Evolutionary conservation across 2,888 invertebrate species (phyloP).

Genomic region (Caenorhabditis afra): DNA sequence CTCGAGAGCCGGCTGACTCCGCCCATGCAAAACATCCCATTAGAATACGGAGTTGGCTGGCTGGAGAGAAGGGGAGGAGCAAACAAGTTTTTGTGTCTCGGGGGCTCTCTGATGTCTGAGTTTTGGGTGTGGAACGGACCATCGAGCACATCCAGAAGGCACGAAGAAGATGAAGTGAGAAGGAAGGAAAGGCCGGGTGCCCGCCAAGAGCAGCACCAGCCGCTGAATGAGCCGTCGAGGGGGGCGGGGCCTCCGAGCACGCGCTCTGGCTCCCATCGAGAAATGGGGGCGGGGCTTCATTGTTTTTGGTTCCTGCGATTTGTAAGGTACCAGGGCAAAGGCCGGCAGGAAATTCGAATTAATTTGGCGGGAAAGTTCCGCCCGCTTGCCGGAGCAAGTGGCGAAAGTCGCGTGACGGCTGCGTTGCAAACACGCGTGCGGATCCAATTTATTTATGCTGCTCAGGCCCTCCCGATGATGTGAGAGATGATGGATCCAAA

Average conservation of each 20-base stretch:
- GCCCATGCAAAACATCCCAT: constrained; percentile 41
- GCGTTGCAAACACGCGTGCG: constrained; percentile 11
- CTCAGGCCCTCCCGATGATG: neutral
- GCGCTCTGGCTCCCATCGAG: constrained; percentile 13
- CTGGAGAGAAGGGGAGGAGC: constrained; percentile 10
- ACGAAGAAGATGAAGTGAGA: constrained; percentile 10
- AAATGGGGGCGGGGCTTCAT: constrained; percentile 21
- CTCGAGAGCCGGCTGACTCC: constrained; percentile 23
- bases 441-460: constrained; percentile 35
- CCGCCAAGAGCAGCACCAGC: constrained; percentile 5
- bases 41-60: constrained; percentile 22
- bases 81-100: constrained; percentile 42
- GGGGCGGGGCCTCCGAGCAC: constrained; percentile 33
- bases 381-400: no score
- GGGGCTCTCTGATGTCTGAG: constrained; percentile 45
- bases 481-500: neutral
- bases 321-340: constrained; percentile 13
- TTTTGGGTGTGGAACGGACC: constrained; percentile 14
- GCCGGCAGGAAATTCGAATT: constrained; percentile 11
- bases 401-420: constrained; percentile 24
- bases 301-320: constrained; percentile 18
- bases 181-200: neutral
- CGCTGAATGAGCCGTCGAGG: constrained; percentile 32
- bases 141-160: constrained; percentile 5
- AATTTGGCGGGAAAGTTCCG: constrained; percentile 6